Percentiles rank a stretch among this genome's conserved stretches.
phyloP scores from a whole-genome alignment of 1,140 invertebrate species.

The Sesamia nonagrioides region DNA sequence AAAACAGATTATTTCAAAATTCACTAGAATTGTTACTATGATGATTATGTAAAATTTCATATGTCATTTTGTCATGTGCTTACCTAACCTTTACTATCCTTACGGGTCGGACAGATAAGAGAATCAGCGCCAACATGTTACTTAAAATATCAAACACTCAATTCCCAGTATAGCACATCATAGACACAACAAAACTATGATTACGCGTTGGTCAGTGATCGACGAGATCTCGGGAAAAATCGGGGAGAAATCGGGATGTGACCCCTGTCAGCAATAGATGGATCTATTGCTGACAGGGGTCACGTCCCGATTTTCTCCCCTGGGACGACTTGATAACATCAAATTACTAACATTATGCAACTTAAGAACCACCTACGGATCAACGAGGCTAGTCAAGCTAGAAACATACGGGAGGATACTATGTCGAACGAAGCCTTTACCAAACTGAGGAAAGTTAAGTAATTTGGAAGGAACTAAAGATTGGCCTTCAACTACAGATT shows the following conservation, averaged over 20 bases:
- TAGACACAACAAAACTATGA: constrained; percentile 7
- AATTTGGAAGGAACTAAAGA: too few relatives aligned
- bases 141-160: neutral
- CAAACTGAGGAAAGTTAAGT: too few relatives aligned
- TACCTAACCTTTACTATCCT: too few relatives aligned
- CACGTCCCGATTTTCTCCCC: constrained; percentile 62
- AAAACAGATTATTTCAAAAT: too few relatives aligned
- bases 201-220: constrained; percentile 53
- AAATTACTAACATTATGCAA: constrained; percentile 71
- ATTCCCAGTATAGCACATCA: neutral
- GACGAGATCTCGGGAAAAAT: too few relatives aligned
- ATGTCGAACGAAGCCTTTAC: neutral
- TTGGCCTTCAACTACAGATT: too few relatives aligned
- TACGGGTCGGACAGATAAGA: too few relatives aligned
- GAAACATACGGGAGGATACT: constrained; percentile 43
- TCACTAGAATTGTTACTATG: too few relatives aligned
- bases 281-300: constrained; percentile 53
- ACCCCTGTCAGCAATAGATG: too few relatives aligned
- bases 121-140: neutral
- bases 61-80: too few relatives aligned
- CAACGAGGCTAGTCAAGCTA: constrained; percentile 23
- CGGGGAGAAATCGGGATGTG: too few relatives aligned
- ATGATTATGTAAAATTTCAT: too few relatives aligned
- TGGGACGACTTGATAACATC: constrained; percentile 64
- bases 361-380: constrained; percentile 60